Conservation (phyloP, 2,113 vertebrate genomes). For the Cairina moschata region DNA sequence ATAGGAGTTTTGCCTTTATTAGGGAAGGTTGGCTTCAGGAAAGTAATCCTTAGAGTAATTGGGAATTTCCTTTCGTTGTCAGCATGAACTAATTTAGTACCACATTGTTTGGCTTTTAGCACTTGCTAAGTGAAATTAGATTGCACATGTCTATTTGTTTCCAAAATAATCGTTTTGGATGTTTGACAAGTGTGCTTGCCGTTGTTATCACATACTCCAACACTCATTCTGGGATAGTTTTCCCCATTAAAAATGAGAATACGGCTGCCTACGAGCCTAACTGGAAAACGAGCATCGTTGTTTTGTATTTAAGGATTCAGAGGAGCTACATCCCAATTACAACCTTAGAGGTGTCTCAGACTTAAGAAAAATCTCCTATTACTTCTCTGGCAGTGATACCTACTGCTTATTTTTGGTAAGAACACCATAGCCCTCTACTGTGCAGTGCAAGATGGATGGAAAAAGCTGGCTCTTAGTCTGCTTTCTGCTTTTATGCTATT, state of each 20-base stretch:
- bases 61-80: background rate
- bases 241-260: background rate
- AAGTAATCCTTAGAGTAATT: background rate
- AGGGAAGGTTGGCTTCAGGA: background rate
- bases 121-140: conserved; percentile 20
- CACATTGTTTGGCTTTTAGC: background rate
- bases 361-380: background rate
- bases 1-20: background rate
- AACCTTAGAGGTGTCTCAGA: background rate
- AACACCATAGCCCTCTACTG: background rate
- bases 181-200: background rate
- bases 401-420: background rate
- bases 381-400: background rate
- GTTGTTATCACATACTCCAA: background rate
- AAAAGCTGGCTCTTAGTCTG: background rate
- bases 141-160: background rate
- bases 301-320: background rate
- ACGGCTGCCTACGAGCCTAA: background rate
- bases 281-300: background rate
- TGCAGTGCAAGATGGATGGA: background rate
- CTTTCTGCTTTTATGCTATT: background rate
- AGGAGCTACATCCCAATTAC: background rate
- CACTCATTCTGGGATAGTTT: background rate
- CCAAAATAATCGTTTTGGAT: background rate
- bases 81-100: background rate